These are phyloP conservation scores for Diarsia mendica DNA, from an alignment of 2,888 invertebrate species.

Conservation along the genomic window DNA sequence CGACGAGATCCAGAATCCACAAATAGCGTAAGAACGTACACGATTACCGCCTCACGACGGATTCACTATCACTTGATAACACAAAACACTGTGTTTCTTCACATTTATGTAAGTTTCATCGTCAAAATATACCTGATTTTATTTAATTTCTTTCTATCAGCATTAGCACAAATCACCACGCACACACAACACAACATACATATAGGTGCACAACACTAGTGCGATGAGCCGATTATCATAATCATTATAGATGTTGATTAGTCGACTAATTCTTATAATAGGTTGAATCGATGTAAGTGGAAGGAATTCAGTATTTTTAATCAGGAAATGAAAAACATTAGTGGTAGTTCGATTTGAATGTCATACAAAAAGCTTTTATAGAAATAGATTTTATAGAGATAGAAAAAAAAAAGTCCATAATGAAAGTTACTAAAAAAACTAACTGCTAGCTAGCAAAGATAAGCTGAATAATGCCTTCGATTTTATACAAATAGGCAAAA, in stretches of 20 bases:
- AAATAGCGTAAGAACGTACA: slow-evolving; percentile 90
- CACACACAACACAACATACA: slow-evolving; percentile 90
- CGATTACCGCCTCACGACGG: slow-evolving; percentile 90
- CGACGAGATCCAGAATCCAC: slow-evolving; percentile 89
- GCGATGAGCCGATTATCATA: slow-evolving; percentile 65
- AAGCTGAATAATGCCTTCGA: background rate
- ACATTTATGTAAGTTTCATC: slow-evolving; percentile 89
- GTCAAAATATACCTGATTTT: slow-evolving; percentile 87
- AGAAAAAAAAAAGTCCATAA: no score
- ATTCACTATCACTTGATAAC: slow-evolving; percentile 89
- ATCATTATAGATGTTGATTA: slow-evolving; percentile 53
- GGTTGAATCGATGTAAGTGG: background rate
- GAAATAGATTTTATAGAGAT: no score
- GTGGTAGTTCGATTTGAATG: background rate
- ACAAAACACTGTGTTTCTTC: slow-evolving; percentile 87
- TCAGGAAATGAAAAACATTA: background rate
- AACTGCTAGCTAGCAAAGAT: background rate
- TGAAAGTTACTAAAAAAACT: background rate
- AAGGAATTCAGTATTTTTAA: background rate
- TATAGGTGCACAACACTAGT: slow-evolving; percentile 77
- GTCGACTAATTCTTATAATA: slow-evolving; percentile 49
- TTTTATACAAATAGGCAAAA: background rate
- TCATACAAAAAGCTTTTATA: background rate
- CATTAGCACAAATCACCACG: slow-evolving; percentile 91
- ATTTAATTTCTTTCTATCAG: slow-evolving; percentile 89